Evolutionary conservation across 2,888 invertebrate species (phyloP), one percentile per base, ranked within the genome.

Genomic region (Sphaeridia pumilis): DNA sequence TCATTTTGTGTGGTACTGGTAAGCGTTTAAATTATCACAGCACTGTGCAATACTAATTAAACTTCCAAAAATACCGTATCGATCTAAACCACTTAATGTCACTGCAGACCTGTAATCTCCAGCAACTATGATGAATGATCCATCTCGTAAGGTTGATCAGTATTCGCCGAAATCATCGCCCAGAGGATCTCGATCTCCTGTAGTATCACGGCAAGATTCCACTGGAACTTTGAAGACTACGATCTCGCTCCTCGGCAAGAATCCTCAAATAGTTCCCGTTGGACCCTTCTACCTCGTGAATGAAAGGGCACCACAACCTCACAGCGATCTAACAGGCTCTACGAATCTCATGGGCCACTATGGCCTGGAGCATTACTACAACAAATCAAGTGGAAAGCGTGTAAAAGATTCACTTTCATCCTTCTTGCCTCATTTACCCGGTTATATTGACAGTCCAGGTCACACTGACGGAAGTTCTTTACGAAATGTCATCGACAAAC

Each of bases 211-310:
- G 63, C 92, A 93, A 74, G 94, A 95, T 75, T 92, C 94, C 58
- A 92, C 93, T 65, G 95, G 94, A 68, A 95, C 94, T 61, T 78
- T 95, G 65, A 94, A 94, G 77, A 93, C 94, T 66, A 95, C 94
- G 66, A 95, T 95, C 76, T 89, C 92, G 60, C 46, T 51, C 14
- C 76, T 95, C 64, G 94, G 94, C 66, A 94, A 94, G 74, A 93
- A 92, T 71, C 94, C 95, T 54, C 87, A 93, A 55, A 93, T 95
- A 67, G 89, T 94, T 73, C 90, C 92, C 72, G 89, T 89, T 75
- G 94, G 94, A 68, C 94, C 94, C 67, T 95, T 95, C 75, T 95
- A 95, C 76, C 83, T 95, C 72, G 88, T 94, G 84, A 92, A 90
- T 78, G 92, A 92, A 74, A 87, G 88, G 69, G 89, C 89, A 76